Base-by-base conservation (phyloP, 2,113 vertebrate species). In the Scomber scombrus region DNA sequence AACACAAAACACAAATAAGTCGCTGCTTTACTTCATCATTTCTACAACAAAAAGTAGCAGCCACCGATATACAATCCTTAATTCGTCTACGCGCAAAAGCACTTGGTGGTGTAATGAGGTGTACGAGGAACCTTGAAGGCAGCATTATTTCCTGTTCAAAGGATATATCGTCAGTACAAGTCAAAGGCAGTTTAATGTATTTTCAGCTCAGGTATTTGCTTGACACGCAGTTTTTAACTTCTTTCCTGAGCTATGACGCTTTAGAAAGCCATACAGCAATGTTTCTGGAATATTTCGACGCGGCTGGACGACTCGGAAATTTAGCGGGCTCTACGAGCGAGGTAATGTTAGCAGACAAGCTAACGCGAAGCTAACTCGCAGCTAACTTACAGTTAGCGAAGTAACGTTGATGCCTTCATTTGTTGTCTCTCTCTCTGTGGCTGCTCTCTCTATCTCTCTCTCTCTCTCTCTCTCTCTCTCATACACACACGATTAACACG, bases 331-430 rank as follows among this genome's bases (percentile, higher is more conserved):
- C 51, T 40, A 21, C 77, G 66, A 90, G 81, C 72, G 82, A 93
- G 92, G 91, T 93, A 91, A 86, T 29, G 71, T 80, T 92, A 90
- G 88, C 92, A 61, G n/a, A 4, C 11, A 19, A 62, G 92, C 91
- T 93, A 92, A 85, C 71, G 58, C 3, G 15, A 31, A 57, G 87
- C 81, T 87, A 88, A 67, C 86, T 40, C 31, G 14, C 10, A 31
- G 86, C 85, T 87, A 87, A 77, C 72, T 66, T 71, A 55, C 60
- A 75, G 60, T 73, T 77, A 65, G 73, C 80, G 72, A 71, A 81
- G 66, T 57, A 71, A 57, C 21, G 21, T 16, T 21, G 52, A 10
- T n/a, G 63, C 49, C 1, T 64, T 65, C 34, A 65, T 80, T 69
- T 79, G 51, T 71, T 81, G 18, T 18, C 23, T 26, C 23, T 26